These are phyloP conservation scores for Clarias macrocephalus DNA, from an alignment of 2,113 vertebrate genomes.

Conservation along the genomic window DNA sequence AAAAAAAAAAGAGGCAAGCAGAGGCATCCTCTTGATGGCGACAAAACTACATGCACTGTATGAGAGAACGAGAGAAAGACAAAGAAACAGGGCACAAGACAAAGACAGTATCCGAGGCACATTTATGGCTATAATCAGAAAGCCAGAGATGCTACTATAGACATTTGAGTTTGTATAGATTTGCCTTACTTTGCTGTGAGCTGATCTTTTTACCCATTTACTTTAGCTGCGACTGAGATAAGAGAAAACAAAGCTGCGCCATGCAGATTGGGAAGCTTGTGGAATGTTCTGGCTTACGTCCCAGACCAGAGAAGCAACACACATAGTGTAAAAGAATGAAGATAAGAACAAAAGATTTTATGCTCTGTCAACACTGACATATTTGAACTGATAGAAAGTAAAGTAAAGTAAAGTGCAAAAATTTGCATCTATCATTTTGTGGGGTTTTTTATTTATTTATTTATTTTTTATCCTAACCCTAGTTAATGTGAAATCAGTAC, in stretches of 20 bases:
- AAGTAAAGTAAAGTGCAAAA: too few relatives aligned
- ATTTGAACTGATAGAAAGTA: background rate
- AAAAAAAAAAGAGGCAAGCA: background rate
- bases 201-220: background rate
- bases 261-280: background rate
- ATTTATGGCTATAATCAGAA: background rate
- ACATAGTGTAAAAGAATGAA: background rate
- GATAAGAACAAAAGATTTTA: background rate
- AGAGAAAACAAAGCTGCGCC: slow-evolving; percentile 10
- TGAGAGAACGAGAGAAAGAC: background rate
- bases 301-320: background rate
- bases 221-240: background rate
- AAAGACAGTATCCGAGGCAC: background rate
- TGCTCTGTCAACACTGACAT: background rate
- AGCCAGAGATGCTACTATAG: background rate
- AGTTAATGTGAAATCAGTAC: background rate
- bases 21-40: slow-evolving; percentile 23
- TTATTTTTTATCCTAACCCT: background rate
- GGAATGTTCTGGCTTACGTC: slow-evolving; percentile 23
- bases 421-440: background rate
- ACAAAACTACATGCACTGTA: background rate
- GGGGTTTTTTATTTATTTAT: background rate
- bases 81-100: background rate
- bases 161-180: background rate
- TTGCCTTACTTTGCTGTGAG: background rate